A percentile compares a stretch with the other conserved stretches of the same genome.
phyloP scores from a whole-genome alignment of 2,797 vertebrate genomes.

The Bucorvus abyssinicus region DNA sequence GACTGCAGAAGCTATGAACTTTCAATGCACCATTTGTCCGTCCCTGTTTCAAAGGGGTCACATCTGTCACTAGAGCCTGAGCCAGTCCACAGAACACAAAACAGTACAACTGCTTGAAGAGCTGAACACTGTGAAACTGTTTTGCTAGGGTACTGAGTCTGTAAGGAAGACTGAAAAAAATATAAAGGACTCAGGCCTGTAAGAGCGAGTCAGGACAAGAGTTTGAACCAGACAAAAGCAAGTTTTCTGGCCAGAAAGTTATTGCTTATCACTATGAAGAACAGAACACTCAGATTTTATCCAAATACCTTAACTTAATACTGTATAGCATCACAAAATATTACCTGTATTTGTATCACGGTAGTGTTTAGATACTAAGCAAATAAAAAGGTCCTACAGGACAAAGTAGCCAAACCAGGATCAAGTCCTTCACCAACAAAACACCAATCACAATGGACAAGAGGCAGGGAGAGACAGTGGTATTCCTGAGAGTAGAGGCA shows the following conservation, averaged over 20 bases:
- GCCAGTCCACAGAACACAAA: slow-evolving; percentile 51
- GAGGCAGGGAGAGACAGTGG: neutral
- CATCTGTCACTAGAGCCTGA: slow-evolving; percentile 55
- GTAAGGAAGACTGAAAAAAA: slow-evolving; percentile 57
- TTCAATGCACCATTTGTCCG: slow-evolving; percentile 57
- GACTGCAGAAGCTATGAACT: slow-evolving; percentile 57
- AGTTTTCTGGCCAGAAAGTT: slow-evolving; percentile 23
- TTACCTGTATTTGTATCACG: neutral
- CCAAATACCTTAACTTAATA: neutral
- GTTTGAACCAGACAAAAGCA: slow-evolving; percentile 32
- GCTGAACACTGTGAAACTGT: slow-evolving; percentile 71
- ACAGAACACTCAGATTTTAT: neutral
- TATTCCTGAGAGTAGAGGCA: neutral
- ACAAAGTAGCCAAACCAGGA: neutral
- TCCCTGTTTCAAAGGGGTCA: slow-evolving; percentile 8
- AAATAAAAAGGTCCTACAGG: neutral
- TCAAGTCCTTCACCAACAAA: neutral
- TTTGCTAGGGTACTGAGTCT: slow-evolving; percentile 58
- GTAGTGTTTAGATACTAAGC: neutral
- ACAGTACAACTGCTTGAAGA: slow-evolving; percentile 62
- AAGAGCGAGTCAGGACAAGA: slow-evolving; percentile 58
- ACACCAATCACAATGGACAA: neutral
- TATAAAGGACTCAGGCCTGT: slow-evolving; percentile 32
- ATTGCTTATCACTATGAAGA: neutral
- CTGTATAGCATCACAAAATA: neutral